phyloP scores from a whole-genome alignment of 2,888 invertebrate genomes.

The Criorhina ranunculi region DNA sequence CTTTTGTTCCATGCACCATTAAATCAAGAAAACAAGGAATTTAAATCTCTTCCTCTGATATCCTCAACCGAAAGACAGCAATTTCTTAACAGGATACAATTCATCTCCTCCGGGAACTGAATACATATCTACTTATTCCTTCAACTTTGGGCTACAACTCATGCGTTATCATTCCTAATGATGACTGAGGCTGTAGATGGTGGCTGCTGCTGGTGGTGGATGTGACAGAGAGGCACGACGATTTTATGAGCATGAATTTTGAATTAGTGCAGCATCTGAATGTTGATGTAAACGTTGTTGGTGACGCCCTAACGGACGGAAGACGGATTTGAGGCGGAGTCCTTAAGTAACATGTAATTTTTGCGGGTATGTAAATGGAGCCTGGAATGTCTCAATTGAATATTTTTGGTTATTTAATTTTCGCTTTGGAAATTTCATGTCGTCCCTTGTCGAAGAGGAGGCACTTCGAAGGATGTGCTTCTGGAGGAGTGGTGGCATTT shows the following conservation, averaged over 20 bases:
- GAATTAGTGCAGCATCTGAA: constrained; percentile 59
- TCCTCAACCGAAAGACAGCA: constrained; percentile 35
- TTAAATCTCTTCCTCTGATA: constrained; percentile 25
- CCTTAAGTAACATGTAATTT: constrained; percentile 62
- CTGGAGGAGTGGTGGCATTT: neutral
- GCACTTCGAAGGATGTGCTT: constrained; percentile 1
- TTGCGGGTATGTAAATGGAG: constrained; percentile 46
- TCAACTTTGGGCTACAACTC: constrained; percentile 45
- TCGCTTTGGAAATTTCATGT: constrained; percentile 18
- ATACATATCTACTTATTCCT: too few relatives aligned
- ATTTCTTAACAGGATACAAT: constrained; percentile 44
- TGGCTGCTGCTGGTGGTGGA: too few relatives aligned
- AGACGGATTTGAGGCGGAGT: constrained; percentile 11
- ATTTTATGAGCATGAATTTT: constrained; percentile 61
- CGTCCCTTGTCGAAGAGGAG: neutral
- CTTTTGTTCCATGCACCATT: constrained; percentile 32
- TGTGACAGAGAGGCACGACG: constrained; percentile 26
- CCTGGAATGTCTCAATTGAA: constrained; percentile 24
- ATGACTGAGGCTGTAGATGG: constrained; percentile 53
- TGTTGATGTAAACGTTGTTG: constrained; percentile 39
- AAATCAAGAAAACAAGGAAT: constrained; percentile 31
- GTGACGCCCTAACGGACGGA: constrained; percentile 4
- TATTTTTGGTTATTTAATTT: constrained; percentile 42
- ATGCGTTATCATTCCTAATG: constrained; percentile 73
- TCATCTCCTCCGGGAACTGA: constrained; percentile 29